These are phyloP conservation scores for Lumbricus terrestris DNA, from an alignment of 2,888 invertebrate species.

Conservation along the genomic window DNA sequence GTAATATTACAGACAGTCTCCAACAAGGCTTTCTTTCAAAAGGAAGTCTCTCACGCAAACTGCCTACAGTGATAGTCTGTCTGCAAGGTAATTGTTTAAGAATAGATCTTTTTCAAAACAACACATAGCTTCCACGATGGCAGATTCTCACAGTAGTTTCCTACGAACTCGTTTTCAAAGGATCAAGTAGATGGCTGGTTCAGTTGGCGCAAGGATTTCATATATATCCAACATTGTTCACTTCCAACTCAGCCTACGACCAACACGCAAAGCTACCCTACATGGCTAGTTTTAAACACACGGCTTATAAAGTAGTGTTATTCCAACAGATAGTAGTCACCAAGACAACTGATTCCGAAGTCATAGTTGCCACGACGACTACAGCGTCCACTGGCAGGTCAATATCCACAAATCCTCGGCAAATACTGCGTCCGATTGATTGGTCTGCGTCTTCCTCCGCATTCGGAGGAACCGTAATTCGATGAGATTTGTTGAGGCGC, in stretches of 20 bases:
- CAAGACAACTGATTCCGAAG: neutral
- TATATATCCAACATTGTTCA: neutral
- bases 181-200: no score
- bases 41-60: neutral
- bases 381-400: neutral
- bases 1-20: no score
- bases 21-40: neutral
- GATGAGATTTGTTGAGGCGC: neutral
- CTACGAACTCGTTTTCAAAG: neutral
- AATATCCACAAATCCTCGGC: neutral
- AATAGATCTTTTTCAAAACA: neutral
- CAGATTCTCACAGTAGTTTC: neutral
- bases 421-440: neutral
- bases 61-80: no score
- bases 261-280: neutral
- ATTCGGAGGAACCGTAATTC: neutral
- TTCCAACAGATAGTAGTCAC: neutral
- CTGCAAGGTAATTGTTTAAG: neutral
- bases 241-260: neutral
- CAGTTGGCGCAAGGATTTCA: neutral
- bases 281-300: neutral
- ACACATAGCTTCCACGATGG: neutral
- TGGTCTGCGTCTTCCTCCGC: neutral
- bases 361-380: neutral
- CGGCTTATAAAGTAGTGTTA: neutral